These are phyloP conservation scores for Trichonephila inaurata DNA, from an alignment of 1,140 invertebrate genomes.

Conservation along the genomic window DNA sequence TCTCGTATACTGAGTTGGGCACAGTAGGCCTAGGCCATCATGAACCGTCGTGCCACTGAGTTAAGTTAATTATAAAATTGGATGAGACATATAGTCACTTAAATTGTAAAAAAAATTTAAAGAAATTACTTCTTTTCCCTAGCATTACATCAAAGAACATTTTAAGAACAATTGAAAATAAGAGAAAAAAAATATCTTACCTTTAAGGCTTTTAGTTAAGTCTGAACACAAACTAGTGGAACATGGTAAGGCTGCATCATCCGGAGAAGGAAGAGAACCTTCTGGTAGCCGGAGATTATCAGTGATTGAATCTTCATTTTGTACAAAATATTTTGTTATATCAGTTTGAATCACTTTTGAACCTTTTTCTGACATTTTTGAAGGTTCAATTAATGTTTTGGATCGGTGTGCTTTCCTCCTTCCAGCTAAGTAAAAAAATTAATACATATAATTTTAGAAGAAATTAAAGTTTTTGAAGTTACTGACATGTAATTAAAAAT, in stretches of 20 bases:
- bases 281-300: constrained; percentile 1
- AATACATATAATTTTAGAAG: too few species aligned
- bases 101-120: too few species aligned
- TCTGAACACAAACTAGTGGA: constrained; percentile 42
- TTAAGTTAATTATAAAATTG: too few species aligned
- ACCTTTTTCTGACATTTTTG: not conserved
- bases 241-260: constrained; percentile 64
- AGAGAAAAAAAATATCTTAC: not conserved
- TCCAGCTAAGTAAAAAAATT: not conserved
- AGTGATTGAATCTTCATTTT: not conserved
- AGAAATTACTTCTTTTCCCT: too few species aligned
- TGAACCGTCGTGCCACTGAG: too few species aligned
- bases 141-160: too few species aligned
- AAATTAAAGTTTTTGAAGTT: too few species aligned
- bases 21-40: too few species aligned
- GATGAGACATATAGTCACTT: too few species aligned
- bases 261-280: constrained; percentile 59
- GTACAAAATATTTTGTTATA: constrained; percentile 3
- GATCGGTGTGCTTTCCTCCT: not conserved
- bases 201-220: not conserved
- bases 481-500: too few species aligned
- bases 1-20: too few species aligned
- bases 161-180: too few species aligned
- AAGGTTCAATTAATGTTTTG: not conserved
- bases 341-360: not conserved